Base-by-base conservation (phyloP, 2,113 vertebrate genomes). In the Petrocephalus microphthalmus region DNA sequence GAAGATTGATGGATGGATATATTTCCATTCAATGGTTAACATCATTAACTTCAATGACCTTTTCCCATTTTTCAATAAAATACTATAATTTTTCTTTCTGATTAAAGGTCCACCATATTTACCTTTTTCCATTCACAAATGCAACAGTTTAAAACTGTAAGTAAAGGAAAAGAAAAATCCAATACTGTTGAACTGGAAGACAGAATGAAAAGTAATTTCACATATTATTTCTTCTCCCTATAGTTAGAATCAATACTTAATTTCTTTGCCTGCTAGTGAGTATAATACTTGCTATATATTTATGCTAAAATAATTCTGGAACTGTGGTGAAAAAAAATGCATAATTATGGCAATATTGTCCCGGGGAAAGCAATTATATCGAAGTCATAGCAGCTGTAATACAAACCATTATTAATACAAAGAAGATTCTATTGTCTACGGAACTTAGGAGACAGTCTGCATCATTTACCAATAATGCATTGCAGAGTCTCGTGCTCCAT, bases 241-340 rank as follows among this genome's bases (percentile, higher is more conserved):
- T 56, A 53, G 89, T 52, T 49, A 88, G 90, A 92, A 95, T 95
- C 93, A 94, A 95, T 95, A 95, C 94, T 94, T 95, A 91, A 95
- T 95, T 94, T 94, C 92, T 95, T 93, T 93, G 94, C 94, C 93
- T 92, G 91, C 92, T 91, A 92, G 90, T 92, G 91, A 91, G 87
- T 91, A 91, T 92, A 94, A 94, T 93, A 91, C 93, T 92, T 90
- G 33, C 90, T 88, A 91, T 91, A 91, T 91, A 93, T 93, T 89
- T 93, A 87, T 74, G 90, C 89, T 92, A 88, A 90, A 90, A 88
- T 74, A 83, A 88, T 71, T 60, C 56, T 84, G 54, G 29, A 87
- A 51, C 52, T 42, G 53, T 11, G 29, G 33, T 78, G 29, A 78
- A 15, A 78, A 78, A 87, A 47, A 52, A 45, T 20, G n/a, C 13